A percentile compares a stretch with the other conserved stretches of the same genome.
phyloP scores from a whole-genome alignment of 2,797 vertebrate species.

The Choloepus didactylus region DNA sequence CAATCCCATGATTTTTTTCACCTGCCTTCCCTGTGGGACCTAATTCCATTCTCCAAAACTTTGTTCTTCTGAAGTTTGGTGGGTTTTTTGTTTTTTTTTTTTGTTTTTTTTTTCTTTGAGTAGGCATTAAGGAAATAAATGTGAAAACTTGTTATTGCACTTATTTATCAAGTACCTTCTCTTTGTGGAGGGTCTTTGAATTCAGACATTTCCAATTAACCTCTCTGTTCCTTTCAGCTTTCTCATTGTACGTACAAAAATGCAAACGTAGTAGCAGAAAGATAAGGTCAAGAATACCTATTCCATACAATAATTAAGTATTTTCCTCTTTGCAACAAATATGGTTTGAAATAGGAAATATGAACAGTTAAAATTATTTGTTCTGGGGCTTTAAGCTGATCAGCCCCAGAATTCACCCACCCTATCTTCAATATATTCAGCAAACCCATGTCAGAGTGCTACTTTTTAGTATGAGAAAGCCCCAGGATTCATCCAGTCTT shows the following conservation, averaged over 20 bases:
- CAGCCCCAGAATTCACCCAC: not conserved
- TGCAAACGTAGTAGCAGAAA: not conserved
- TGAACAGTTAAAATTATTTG: constrained; percentile 2
- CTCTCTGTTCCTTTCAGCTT: not conserved
- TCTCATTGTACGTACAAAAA: constrained; percentile 14
- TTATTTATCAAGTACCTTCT: not conserved
- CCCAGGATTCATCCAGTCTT: not conserved
- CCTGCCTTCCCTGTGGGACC: not conserved
- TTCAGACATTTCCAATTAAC: constrained; percentile 16
- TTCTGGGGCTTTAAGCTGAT: no score
- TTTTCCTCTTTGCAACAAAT: not conserved
- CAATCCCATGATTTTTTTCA: not conserved
- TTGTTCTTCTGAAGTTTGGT: not conserved
- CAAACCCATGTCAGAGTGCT: not conserved
- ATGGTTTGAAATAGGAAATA: constrained; percentile 7
- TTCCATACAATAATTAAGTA: not conserved
- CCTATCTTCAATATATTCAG: not conserved
- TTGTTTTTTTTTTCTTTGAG: not conserved
- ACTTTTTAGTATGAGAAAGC: not conserved
- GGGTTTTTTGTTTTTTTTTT: not conserved
- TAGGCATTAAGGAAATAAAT: constrained; percentile 42
- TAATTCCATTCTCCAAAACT: not conserved
- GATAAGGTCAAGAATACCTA: not conserved
- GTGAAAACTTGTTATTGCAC: not conserved
- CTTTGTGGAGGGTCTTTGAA: constrained; percentile 1